Evolutionary conservation across 2,797 vertebrate species (phyloP).

Genomic region (Hydrophis major): DNA sequence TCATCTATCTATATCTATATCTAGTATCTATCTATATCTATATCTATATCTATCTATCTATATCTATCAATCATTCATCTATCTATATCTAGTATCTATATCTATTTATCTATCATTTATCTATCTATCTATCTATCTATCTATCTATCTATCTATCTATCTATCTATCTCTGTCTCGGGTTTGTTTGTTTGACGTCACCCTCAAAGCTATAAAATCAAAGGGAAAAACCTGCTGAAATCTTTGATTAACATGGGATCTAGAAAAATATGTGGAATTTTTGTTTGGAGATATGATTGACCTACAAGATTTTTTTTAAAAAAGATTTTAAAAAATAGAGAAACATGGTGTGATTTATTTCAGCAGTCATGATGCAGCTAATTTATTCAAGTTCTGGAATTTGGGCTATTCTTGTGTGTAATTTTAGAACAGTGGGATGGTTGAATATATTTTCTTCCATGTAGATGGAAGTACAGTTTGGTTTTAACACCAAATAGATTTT

Average conservation of each 20-base stretch:
- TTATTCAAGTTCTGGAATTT: not conserved
- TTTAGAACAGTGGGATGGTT: not conserved
- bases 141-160: accelerated
- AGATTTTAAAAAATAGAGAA: no score
- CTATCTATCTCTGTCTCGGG: accelerated
- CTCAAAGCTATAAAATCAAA: not conserved
- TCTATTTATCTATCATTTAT: accelerated
- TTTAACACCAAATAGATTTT: not conserved
- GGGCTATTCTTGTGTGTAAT: not conserved
- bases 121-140: not conserved
- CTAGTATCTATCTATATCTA: no score
- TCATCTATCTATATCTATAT: no score
- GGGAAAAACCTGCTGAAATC: not conserved
- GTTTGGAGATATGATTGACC: not conserved
- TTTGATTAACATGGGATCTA: not conserved
- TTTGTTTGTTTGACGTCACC: not conserved
- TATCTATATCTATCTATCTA: no score
- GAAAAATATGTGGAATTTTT: not conserved
- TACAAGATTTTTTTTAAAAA: not conserved
- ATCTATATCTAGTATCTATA: no score
- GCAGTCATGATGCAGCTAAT: not conserved
- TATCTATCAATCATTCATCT: no score
- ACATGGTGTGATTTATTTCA: not conserved
- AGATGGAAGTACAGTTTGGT: not conserved
- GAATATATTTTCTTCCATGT: not conserved